A percentile compares a stretch with the other conserved stretches of the same genome.
phyloP scores from a whole-genome alignment of 2,113 vertebrate species.

The Catharus bicknelli region DNA sequence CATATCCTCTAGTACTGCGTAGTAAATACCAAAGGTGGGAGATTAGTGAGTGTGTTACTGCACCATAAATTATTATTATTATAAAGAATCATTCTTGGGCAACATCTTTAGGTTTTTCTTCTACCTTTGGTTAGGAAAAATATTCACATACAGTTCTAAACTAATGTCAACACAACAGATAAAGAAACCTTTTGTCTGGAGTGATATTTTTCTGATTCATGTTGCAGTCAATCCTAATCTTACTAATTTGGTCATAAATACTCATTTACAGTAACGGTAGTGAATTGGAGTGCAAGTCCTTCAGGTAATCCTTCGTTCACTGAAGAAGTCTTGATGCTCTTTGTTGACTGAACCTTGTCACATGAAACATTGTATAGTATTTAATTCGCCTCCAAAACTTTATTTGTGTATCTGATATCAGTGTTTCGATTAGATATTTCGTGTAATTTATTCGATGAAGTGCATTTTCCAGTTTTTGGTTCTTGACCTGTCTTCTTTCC shows the following conservation, averaged over 20 bases:
- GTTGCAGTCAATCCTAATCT: neutral
- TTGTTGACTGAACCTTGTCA: neutral
- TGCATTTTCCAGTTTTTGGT: neutral
- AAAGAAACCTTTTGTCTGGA: neutral
- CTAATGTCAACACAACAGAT: neutral
- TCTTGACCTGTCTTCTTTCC: neutral
- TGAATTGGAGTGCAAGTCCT: neutral
- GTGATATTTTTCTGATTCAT: neutral
- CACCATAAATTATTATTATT: neutral
- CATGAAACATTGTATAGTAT: neutral
- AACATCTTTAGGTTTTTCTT: neutral
- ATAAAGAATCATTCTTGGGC: neutral
- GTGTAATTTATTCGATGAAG: neutral
- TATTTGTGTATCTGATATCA: neutral
- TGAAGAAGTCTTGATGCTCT: neutral
- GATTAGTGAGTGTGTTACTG: neutral
- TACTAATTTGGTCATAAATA: neutral
- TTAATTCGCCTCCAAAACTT: neutral
- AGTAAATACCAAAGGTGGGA: neutral
- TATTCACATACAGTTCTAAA: neutral
- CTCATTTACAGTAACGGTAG: neutral
- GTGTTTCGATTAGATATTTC: neutral
- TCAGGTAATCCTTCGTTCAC: neutral
- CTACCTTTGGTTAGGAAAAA: neutral
- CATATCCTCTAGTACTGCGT: neutral